Conservation (phyloP, 2,113 vertebrate species). For the Triplophysa dalaica region DNA sequence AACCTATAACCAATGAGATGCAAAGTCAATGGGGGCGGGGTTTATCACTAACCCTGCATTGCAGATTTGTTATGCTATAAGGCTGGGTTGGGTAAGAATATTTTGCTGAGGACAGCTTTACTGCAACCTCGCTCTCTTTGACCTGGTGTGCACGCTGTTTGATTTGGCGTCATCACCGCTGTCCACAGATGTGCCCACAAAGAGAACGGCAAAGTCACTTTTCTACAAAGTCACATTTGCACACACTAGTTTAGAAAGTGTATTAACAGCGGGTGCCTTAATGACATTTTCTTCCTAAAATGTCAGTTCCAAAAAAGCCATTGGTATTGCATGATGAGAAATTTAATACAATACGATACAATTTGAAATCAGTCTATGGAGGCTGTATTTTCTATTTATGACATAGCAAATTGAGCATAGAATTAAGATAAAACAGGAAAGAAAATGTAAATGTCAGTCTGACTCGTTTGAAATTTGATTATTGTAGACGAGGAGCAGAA, state of each 20-base stretch:
- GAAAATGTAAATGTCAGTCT: slow-evolving; percentile 24
- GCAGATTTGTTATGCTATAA: slow-evolving; percentile 54
- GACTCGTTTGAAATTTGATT: slow-evolving; percentile 18
- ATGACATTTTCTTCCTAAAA: slow-evolving; percentile 45
- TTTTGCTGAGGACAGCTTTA: slow-evolving; percentile 55
- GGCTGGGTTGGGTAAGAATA: slow-evolving; percentile 29
- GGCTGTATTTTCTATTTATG: slow-evolving; percentile 24
- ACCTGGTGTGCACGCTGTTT: slow-evolving; percentile 43
- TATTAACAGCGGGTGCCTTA: slow-evolving; percentile 43
- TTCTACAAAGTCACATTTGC: slow-evolving; percentile 22
- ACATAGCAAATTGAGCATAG: slow-evolving; percentile 11
- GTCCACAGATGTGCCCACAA: slow-evolving; percentile 18
- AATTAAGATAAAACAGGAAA: slow-evolving; percentile 26
- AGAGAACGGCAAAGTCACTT: slow-evolving; percentile 6
- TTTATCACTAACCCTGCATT: slow-evolving; percentile 45
- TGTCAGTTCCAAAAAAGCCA: slow-evolving; percentile 16
- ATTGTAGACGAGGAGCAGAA: background rate
- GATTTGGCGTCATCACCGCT: slow-evolving; percentile 45
- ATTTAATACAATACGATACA: slow-evolving; percentile 43
- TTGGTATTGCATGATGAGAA: slow-evolving; percentile 43
- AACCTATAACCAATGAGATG: slow-evolving; percentile 29
- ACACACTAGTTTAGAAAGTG: slow-evolving; percentile 37
- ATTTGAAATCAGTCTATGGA: slow-evolving; percentile 29
- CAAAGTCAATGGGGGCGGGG: background rate
- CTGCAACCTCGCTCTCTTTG: slow-evolving; percentile 25